Percentiles rank a stretch among this genome's conserved stretches.
phyloP scores from a whole-genome alignment of 2,113 vertebrate genomes.

The Polypterus senegalus region DNA sequence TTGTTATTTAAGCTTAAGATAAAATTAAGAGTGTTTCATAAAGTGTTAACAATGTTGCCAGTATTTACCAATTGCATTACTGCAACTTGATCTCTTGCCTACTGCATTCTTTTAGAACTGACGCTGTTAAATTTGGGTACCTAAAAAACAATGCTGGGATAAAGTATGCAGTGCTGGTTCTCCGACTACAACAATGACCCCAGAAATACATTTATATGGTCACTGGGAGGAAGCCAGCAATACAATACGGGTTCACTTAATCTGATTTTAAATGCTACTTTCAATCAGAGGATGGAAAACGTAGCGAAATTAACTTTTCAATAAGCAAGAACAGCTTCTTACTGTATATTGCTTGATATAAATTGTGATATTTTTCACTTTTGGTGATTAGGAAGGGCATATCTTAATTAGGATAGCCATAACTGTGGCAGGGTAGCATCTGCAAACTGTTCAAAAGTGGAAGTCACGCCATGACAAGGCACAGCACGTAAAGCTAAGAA shows the following conservation, averaged over 20 bases:
- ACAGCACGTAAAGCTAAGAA: no score
- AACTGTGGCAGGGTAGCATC: no score
- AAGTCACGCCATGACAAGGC: no score
- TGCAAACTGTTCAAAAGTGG: no score
- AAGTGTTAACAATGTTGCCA: not conserved
- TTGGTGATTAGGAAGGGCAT: no score
- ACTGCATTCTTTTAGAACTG: not conserved
- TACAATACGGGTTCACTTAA: not conserved
- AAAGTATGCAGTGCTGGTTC: not conserved
- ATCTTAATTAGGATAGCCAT: no score
- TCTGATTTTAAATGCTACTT: not conserved
- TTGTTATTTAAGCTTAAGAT: not conserved
- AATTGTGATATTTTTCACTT: no score
- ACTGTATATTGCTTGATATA: no score
- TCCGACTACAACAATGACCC: not conserved
- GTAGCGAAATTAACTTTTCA: no score
- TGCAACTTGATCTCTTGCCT: not conserved
- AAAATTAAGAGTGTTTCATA: not conserved
- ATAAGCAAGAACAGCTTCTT: no score
- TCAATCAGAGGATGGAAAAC: not conserved
- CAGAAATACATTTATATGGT: not conserved
- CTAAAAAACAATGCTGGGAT: not conserved
- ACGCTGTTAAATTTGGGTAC: not conserved
- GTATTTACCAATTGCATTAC: not conserved
- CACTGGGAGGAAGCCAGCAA: not conserved